Base-by-base conservation (phyloP, 2,888 invertebrate genomes). In the Gnatocerus cornutus region DNA sequence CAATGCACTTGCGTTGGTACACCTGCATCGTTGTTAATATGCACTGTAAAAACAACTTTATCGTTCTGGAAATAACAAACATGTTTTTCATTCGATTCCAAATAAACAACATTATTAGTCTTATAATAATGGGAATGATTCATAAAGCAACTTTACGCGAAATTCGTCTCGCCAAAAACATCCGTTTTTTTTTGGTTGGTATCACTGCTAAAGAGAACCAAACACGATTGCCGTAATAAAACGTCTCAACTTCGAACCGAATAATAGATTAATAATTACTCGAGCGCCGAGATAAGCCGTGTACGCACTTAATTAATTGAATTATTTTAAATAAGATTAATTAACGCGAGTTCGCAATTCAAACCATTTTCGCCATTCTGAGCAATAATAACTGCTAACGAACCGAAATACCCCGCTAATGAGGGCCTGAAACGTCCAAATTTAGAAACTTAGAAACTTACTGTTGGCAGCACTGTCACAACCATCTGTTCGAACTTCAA, bases 241-340 rank as follows among this genome's bases (percentile, higher is more conserved):
- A 7, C 14, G 48, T 8, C 21, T 2, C 37, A n/a, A n/a, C 21
- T 37, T 37, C 1, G 37, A 5, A 21, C 4, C 21, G 41, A 41
- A 4, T 41, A 41, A 41, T 41, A 13, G 41, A 41, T 52, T 33
- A 37, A 33, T 55, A 39, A 55, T 53, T 53, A 37, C 13, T 21
- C 48, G 21, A 10, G 30, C 29, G 21, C 29, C 30, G 30, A 30
- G n/a, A 41, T 53, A 56, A 56, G 41, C 39, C 46, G 37, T 48
- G 37, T 21, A 61, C 48, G 61, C 46, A 10, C 21, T 46, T 48
- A 48, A 61, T 61, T 61, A 48, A 61, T 61, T 13, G 45, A 58
- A 58, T 58, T 43, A 58, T 58, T 45, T 37, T 61, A 59, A 59
- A 61, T 61, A 50, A 61, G 61, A 61, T 61, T 61, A 50, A 61